These are phyloP conservation scores for Balaeniceps rex DNA, from an alignment of 2,113 vertebrate species.

Conservation along the genomic window DNA sequence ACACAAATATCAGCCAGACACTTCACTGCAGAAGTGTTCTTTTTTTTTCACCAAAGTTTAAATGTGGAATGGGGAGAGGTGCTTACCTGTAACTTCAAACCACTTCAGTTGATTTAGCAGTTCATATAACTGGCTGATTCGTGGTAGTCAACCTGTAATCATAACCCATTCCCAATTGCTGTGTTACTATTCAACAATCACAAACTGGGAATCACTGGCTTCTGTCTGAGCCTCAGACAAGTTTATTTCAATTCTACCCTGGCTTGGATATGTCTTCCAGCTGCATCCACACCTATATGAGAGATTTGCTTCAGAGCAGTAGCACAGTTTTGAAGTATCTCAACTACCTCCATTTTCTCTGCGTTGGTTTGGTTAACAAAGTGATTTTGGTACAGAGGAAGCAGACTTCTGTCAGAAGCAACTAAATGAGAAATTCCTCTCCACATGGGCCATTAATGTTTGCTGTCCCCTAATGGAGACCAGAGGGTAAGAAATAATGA, in stretches of 20 bases:
- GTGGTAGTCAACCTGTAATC: not conserved
- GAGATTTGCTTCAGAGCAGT: not conserved
- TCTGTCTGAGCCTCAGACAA: not conserved
- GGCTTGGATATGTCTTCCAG: not conserved
- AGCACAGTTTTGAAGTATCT: not conserved
- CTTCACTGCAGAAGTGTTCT: not conserved
- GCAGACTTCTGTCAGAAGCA: not conserved
- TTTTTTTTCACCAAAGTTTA: not conserved
- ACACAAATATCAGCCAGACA: not conserved
- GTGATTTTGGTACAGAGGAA: not conserved
- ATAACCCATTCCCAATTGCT: not conserved
- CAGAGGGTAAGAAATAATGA: not conserved
- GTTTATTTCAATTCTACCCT: not conserved
- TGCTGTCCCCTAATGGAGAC: not conserved
- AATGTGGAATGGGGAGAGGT: not conserved
- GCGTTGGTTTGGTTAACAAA: not conserved
- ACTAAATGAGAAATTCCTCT: not conserved
- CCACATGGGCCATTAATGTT: not conserved
- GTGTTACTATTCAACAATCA: not conserved
- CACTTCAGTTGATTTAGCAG: not conserved
- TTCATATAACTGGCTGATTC: not conserved
- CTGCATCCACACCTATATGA: not conserved
- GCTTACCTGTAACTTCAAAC: not conserved
- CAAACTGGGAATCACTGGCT: not conserved
- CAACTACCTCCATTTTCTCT: not conserved